Conservation (phyloP, 2,113 vertebrate species). For the Plecturocebus donacophilus region DNA sequence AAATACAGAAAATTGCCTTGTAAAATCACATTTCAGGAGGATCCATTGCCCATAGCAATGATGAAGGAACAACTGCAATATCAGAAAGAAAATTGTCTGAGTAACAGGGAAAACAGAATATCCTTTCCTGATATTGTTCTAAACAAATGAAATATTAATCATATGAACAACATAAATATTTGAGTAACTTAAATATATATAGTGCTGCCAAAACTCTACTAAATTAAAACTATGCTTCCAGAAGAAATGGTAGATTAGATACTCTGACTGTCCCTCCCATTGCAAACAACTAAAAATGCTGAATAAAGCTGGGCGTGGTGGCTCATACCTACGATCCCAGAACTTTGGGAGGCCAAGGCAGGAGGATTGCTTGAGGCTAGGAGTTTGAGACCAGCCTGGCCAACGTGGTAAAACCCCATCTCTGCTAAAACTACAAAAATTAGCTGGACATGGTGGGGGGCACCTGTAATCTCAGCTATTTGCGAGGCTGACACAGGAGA, state of each 20-base stretch:
- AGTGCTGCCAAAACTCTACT: background rate
- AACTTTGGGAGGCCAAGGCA: no score
- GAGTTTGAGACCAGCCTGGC: no score
- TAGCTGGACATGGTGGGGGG: no score
- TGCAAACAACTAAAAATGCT: background rate
- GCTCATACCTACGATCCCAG: no score
- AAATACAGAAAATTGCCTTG: conserved; percentile 74
- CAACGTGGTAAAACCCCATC: no score
- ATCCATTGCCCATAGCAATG: conserved; percentile 43
- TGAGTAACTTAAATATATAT: conserved; percentile 34
- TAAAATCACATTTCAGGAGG: conserved; percentile 52
- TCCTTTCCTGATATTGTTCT: conserved; percentile 19
- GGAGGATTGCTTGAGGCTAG: no score
- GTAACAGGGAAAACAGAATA: background rate
- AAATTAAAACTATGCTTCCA: conserved; percentile 35
- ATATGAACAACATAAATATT: conserved; percentile 44
- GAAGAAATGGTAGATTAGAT: background rate
- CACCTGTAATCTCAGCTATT: no score
- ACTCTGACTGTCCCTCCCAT: background rate
- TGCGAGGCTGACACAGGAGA: no score
- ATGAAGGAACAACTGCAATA: conserved; percentile 53
- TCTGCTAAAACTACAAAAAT: no score
- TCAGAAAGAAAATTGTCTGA: conserved; percentile 48
- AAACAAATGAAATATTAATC: conserved; percentile 70
- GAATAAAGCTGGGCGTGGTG: background rate